Conservation (phyloP, 2,888 invertebrate species). For the Melolontha melolontha region DNA sequence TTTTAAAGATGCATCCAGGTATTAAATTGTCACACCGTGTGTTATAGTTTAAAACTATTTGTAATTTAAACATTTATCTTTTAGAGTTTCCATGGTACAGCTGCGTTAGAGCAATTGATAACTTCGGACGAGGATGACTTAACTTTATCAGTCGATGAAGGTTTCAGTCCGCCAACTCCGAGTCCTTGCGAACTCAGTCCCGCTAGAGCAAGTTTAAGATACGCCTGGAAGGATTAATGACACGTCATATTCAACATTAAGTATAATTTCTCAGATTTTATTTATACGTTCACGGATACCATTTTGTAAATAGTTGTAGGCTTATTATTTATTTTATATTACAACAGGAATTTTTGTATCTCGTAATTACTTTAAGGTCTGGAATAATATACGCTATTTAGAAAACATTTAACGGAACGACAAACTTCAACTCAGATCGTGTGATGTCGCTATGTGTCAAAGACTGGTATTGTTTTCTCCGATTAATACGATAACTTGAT, state of each 20-base stretch:
- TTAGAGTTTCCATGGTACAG: constrained; percentile 66
- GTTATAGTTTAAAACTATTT: background rate
- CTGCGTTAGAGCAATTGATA: constrained; percentile 48
- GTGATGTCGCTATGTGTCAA: too few species aligned
- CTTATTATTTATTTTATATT: constrained; percentile 37
- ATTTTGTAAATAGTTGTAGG: constrained; percentile 30
- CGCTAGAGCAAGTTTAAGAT: constrained; percentile 58
- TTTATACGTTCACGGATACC: constrained; percentile 22
- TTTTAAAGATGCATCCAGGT: background rate
- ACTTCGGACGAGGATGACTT: constrained; percentile 62
- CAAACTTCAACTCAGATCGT: too few species aligned
- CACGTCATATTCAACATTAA: background rate
- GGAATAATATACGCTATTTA: constrained; percentile 37
- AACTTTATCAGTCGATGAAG: constrained; percentile 64
- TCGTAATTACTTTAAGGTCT: constrained; percentile 15
- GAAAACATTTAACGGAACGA: background rate
- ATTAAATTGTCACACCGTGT: background rate
- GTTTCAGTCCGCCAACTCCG: constrained; percentile 65
- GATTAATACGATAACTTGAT: too few species aligned
- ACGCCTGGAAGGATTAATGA: constrained; percentile 57
- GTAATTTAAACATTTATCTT: constrained; percentile 43
- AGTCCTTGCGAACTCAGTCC: constrained; percentile 63
- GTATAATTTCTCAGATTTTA: constrained; percentile 18
- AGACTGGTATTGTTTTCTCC: too few species aligned
- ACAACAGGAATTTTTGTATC: constrained; percentile 10